Base-by-base conservation (phyloP, 2,113 vertebrate species). In the Zeus faber region DNA sequence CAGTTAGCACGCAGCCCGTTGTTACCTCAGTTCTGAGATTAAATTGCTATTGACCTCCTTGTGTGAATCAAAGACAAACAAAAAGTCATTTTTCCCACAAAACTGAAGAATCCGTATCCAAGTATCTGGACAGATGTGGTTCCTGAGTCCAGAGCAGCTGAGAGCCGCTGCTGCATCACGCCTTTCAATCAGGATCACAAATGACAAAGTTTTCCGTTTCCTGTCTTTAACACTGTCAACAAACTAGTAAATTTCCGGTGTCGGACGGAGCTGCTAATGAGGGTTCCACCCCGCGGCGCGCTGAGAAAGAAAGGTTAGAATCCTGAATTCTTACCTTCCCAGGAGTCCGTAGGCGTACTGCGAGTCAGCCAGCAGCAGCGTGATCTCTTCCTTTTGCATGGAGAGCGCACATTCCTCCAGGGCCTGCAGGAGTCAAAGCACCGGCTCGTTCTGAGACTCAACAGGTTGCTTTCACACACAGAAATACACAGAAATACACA, bases 341-440 rank as follows among this genome's bases (percentile, higher is more conserved):
- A 82, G 69, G 59, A 60, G 86, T 62, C 90, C 90, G 9, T 91
- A 94, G 25, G 85, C 81, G 59, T 90, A 93, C 44, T 81, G 84
- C 20, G 89, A 90, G 56, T 89, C 85, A 13, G 90, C 90, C 72
- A 94, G 85, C 55, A 93, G 84, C 69, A 94, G 83, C 37, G 89
- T 72, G 53, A 93, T 77, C 79, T 94, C 91, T 1, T 86, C 85
- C 29, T 58, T 78, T 62, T 83, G 84, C 92, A 92, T 93, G 70
- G 89, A 89, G 9, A 87, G 75, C 44, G 87, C 88, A 11, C 91
- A 91, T 68, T 93, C 80, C 62, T 94, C 93, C 80, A 93, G 74
- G 11, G 89, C 90, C 91, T 92, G 59, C 54, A 67, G 53, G 67
- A 57, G 67, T 57, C 62, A 74, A 57, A 58, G 18, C 54, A 14